These are phyloP conservation scores for Ceyx margarethae DNA, from an alignment of 2,113 vertebrate species.

Conservation along the genomic window DNA sequence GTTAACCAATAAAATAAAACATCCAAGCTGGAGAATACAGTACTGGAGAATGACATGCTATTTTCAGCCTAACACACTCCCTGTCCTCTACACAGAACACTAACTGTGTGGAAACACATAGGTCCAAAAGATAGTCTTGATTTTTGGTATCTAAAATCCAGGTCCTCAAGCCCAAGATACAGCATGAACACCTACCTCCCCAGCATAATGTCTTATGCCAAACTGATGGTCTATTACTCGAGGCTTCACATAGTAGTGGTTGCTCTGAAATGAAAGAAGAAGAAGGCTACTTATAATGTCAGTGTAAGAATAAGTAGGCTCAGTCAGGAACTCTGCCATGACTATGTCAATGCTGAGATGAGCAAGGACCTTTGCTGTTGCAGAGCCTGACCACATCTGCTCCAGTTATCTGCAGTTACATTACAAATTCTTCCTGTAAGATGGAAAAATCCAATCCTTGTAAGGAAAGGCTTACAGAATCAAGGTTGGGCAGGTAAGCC, in stretches of 20 bases:
- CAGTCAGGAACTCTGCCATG: neutral
- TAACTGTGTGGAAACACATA: neutral
- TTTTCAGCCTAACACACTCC: neutral
- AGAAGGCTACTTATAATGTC: neutral
- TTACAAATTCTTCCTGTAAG: slow-evolving; percentile 5
- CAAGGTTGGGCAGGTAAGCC: slow-evolving; percentile 10
- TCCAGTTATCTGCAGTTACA: neutral
- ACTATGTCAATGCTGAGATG: slow-evolving; percentile 11
- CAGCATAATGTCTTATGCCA: slow-evolving; percentile 91
- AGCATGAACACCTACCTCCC: slow-evolving; percentile 79
- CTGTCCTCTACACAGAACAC: fast-evolving
- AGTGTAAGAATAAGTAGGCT: neutral
- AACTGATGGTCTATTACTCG: slow-evolving; percentile 90
- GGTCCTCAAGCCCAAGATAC: neutral
- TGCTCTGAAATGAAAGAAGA: slow-evolving; percentile 75
- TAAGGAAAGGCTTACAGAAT: slow-evolving; percentile 49
- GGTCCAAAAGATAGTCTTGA: neutral
- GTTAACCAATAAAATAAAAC: neutral
- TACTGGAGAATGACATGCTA: neutral
- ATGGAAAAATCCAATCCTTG: slow-evolving; percentile 41
- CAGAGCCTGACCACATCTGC: slow-evolving; percentile 16
- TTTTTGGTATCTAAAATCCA: neutral
- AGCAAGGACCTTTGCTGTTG: slow-evolving; percentile 6
- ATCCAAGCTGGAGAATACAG: neutral
- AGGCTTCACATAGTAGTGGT: slow-evolving; percentile 88